Evolutionary conservation across 2,113 vertebrate species (phyloP).

Genomic region (Atlantisia rogersi): DNA sequence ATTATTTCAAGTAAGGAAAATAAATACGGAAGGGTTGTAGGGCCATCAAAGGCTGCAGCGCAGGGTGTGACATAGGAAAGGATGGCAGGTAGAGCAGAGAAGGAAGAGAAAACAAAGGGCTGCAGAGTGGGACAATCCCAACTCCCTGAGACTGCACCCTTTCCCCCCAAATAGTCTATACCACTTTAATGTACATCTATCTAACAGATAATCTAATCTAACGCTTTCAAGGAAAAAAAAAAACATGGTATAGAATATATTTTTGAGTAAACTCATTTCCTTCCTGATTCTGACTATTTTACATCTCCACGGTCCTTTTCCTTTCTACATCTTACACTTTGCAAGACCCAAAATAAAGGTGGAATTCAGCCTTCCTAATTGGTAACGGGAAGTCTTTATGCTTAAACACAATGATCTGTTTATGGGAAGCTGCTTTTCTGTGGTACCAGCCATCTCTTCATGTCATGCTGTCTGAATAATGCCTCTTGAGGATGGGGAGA

Average conservation of each 20-base stretch:
- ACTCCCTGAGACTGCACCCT: neutral
- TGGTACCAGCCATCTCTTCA: constrained; percentile 32
- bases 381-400: constrained; percentile 39
- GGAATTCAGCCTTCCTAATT: constrained; percentile 6
- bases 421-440: constrained; percentile 52
- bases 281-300: neutral
- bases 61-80: neutral
- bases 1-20: neutral
- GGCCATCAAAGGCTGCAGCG: neutral
- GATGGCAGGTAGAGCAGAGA: neutral
- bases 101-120: neutral
- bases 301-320: neutral
- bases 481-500: constrained; percentile 31
- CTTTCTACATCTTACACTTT: neutral
- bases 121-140: neutral
- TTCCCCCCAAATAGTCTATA: neutral
- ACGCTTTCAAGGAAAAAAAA: neutral
- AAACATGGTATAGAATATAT: neutral
- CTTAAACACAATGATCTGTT: constrained; percentile 45
- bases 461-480: constrained; percentile 35
- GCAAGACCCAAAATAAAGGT: constrained; percentile 3
- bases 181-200: neutral
- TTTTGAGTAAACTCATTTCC: neutral
- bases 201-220: neutral
- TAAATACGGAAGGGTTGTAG: neutral